Base-by-base conservation (phyloP, 2,888 invertebrate genomes). In the Ophioninae sp. region DNA sequence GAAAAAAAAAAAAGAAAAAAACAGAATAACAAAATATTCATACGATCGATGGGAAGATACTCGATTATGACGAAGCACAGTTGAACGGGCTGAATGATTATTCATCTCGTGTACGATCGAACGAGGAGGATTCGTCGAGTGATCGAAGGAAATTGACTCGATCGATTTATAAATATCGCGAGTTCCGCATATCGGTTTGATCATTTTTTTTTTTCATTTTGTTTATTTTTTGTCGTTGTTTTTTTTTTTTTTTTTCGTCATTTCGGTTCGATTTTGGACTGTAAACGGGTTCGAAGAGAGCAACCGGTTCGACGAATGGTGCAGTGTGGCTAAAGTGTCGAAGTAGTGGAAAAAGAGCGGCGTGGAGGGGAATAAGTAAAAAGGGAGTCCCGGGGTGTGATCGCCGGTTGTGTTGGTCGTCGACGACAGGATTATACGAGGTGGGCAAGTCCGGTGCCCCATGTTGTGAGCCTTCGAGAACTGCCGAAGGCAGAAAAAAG, bases 391-490 rank as follows among this genome's bases (percentile, higher is more conserved):
- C 61, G 39, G 64, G 72, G 30, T 50, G 82, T 76, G 76, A 30
- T 17, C 68, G 50, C 69, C n/a, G 72, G 44, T 84, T 41, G 67
- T 69, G 69, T 65, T 69, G 67, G 64, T 44, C 37, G 70, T 64
- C 39, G 50, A 80, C 76, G 83, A 77, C 76, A 69, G 79, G 44
- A 78, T 77, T 72, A 82, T 83, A 82, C 64, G 85, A 79, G 83
- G 85, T 72, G 84, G 84, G 82, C 82, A 82, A 82, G 79, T 59
- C 41, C 59, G 83, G 89, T 88, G 90, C 88, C 91, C 90, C 91
- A 93, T 92, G 93, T 91, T 93, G 91, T 92, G 92, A 92, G 91
- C 88, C 86, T 87, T 87, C 88, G 89, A 90, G 89, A 89, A 89
- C 91, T 91, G 91, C 91, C 91, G 88, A 85, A 86, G 89, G 88